Conservation (phyloP, 92 coral and sea anemone species). For the Diadumene lineata region DNA sequence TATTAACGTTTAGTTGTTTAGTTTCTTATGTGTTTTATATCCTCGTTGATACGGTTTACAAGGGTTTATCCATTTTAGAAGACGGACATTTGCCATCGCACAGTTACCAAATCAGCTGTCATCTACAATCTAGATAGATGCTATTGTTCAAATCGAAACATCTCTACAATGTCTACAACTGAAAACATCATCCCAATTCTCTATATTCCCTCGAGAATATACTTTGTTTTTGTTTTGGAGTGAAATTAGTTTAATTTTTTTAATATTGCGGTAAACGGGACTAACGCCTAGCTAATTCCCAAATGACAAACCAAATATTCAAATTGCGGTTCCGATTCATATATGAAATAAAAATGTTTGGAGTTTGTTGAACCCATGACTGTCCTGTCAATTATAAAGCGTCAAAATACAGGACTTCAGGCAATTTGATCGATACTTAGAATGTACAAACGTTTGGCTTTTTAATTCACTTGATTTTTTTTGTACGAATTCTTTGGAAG, state of each 20-base stretch:
- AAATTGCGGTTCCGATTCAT: slow-evolving; percentile 7
- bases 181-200: not conserved
- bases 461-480: not conserved
- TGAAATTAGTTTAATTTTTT: not conserved
- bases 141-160: no score
- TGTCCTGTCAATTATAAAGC: not conserved
- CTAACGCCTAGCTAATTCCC: not conserved
- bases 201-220: not conserved
- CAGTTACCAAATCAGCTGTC: slow-evolving; percentile 2
- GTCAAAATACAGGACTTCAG: not conserved
- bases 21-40: not conserved
- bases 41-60: not conserved
- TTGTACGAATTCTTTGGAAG: not conserved
- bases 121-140: no score
- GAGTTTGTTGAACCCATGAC: not conserved
- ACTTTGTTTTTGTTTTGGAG: slow-evolving; percentile 1
- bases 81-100: slow-evolving; percentile 3
- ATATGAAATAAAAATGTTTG: not conserved
- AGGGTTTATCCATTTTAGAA: not conserved
- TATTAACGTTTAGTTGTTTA: slow-evolving; percentile 3
- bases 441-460: not conserved
- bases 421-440: no score
- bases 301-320: slow-evolving; percentile 12
- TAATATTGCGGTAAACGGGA: not conserved
- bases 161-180: not conserved